phyloP scores from a whole-genome alignment of 1,140 invertebrate species.

The Probaryconus sp. region DNA sequence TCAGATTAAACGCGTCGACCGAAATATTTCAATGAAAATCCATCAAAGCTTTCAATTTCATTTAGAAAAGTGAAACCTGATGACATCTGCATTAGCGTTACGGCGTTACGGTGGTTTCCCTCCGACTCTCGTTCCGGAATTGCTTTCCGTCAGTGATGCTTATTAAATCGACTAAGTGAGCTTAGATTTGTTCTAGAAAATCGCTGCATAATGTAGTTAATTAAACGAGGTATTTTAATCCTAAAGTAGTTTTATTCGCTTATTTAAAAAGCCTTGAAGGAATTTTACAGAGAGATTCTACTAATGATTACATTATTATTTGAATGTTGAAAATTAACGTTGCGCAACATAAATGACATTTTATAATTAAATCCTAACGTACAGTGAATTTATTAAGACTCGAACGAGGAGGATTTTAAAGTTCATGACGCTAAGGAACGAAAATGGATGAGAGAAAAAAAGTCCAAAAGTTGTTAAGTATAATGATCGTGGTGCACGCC shows the following conservation, averaged over 20 bases:
- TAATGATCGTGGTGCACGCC: constrained; percentile 36
- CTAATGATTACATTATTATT: no score
- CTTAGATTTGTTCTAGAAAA: no score
- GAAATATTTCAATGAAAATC: constrained; percentile 1
- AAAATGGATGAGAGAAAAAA: constrained; percentile 6
- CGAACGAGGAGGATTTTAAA: constrained; percentile 1
- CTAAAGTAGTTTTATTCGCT: neutral
- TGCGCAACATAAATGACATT: no score
- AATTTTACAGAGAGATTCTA: no score
- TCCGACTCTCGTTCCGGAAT: constrained; percentile 1
- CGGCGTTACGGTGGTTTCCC: neutral
- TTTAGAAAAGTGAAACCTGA: constrained; percentile 41
- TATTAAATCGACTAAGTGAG: constrained; percentile 2
- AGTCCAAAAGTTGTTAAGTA: constrained; percentile 25
- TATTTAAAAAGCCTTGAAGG: no score
- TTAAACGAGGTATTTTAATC: neutral
- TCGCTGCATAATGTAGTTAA: no score
- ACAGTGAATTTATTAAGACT: no score
- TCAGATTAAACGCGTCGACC: no score
- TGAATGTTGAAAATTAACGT: no score
- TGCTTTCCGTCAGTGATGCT: constrained; percentile 12
- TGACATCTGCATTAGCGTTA: neutral
- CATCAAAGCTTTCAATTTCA: constrained; percentile 34
- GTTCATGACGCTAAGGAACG: constrained; percentile 11
- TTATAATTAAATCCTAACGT: no score